phyloP scores from a whole-genome alignment of 53 echinoderm and acorn worm genomes.

The Astropecten irregularis region DNA sequence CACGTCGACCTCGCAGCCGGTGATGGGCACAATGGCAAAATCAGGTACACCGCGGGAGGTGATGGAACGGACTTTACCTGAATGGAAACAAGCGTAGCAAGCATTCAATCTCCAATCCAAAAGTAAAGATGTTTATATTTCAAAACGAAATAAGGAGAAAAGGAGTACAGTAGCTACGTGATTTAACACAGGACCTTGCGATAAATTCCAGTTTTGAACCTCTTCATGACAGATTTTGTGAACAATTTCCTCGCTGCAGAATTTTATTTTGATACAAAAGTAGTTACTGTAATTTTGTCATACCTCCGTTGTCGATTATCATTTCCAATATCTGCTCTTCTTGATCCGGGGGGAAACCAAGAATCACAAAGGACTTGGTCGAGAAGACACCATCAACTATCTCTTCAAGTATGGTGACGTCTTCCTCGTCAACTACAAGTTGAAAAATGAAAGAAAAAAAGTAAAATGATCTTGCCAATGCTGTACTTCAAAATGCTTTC shows the following conservation, averaged over 20 bases:
- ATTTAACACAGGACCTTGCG: no score
- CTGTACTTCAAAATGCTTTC: neutral
- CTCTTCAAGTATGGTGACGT: slow-evolving; percentile 26
- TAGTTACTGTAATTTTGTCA: no score
- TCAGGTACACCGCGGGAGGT: slow-evolving; percentile 66
- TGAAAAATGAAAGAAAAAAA: neutral
- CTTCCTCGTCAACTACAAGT: neutral
- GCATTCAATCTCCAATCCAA: no score
- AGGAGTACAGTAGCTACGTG: no score
- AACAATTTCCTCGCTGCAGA: no score
- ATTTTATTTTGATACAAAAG: no score
- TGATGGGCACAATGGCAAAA: slow-evolving; percentile 84
- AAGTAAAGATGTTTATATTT: no score
- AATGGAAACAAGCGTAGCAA: neutral
- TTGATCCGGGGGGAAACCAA: slow-evolving; percentile 79
- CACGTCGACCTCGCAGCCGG: slow-evolving; percentile 57
- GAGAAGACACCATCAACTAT: slow-evolving; percentile 66
- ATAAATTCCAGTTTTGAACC: no score
- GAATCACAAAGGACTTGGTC: slow-evolving; percentile 77
- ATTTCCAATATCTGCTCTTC: slow-evolving; percentile 62
- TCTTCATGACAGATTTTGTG: no score
- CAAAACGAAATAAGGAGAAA: no score
- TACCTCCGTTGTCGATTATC: slow-evolving; percentile 62
- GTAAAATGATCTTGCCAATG: neutral
- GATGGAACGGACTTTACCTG: slow-evolving; percentile 59